Evolutionary conservation across 2,888 invertebrate species (phyloP), one percentile per base, ranked within the genome.

Genomic region (Oscheius sp.): DNA sequence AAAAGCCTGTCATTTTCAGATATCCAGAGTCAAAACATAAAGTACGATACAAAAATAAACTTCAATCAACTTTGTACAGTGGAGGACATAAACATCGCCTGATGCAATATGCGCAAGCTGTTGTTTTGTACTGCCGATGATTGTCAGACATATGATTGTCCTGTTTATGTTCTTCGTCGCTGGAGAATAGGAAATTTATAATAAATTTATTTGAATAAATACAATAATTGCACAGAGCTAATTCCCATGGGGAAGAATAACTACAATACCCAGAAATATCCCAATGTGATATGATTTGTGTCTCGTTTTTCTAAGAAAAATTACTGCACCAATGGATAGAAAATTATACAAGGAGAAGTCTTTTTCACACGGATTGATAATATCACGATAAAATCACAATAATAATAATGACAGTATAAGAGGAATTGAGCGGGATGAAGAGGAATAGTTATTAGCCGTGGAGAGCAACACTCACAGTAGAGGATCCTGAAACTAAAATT

Each of bases 401-500:
- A n/a, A n/a, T 6, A 18, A 43, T 58, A 43, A 61, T 61, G 43
- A 61, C 61, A 21, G 23, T 61, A n/a, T 27, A 58, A 55, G 13
- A 55, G 21, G 55, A 6, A 25, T 55, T 68, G 29, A 52, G 13
- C 23, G 55, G 55, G 13, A 52, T 7, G 18, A 25, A 6, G n/a
- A 23, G 45, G 21, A n/a, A 6, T 1, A 16, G 25, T 21, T 43
- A n/a, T 74, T 41, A 80, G 52, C 80, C 80, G 70, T 80, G 80
- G 41, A 80, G 72, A 23, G 76, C 68, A 56, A 78, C 77, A 46
- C 74, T 80, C n/a, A 80, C 64, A 7, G 75, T 76, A 6, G 80
- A 80, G 7, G 77, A 77, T n/a, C 80, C 80, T 79, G 79, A n/a
- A 79, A 77, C 43, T 66, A 18, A 66, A 66, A 35, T 35, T 35